Evolutionary conservation across 2,113 vertebrate species (phyloP), one percentile per base, ranked within the genome.

Genomic region (Trematomus loennbergii): DNA sequence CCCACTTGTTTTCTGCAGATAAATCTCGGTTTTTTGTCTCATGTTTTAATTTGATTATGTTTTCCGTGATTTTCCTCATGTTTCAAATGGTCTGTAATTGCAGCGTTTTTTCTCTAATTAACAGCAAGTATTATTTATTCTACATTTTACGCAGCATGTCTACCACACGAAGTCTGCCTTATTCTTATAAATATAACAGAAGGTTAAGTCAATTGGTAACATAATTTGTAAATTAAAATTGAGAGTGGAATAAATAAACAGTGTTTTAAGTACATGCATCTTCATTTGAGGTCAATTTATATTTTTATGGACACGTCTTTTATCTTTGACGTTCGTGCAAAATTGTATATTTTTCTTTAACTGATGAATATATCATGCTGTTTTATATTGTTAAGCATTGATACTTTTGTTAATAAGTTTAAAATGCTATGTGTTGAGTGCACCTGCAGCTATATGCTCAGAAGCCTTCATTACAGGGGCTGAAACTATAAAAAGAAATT

Each of bases 361-460:
- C 55, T 3, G 17, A 0, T 75, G 3, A 52, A 62, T 62, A 50
- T 54, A 46, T n/a, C 0, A 7, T 11, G 12, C 11, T 0, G 5
- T 55, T 48, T 40, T 40, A 1, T 55, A 12, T n/a, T 13, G 9
- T 40, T 36, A 0, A 40, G 0, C 45, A n/a, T 1, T 48, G 36
- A 33, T 59, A 0, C 0, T 15, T 66, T 61, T 54, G 13, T 48
- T 25, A 16, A 9, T 25, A 43, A 11, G 15, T 43, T 59, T 7
- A 43, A 74, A 72, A 53, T 2, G 1, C 54, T 43, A 54, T 17
- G 7, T 49, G 10, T 53, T 0, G 8, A 29, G 50, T 68, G 78
- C 88, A 90, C 88, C 90, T 89, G 89, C 89, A 84, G 74, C 40
- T 22, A 29, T 40, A 9, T 5, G 12, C 22, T 52, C 54, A 12